Evolutionary conservation across 1,140 invertebrate genomes (phyloP).

Genomic region (Schlechtendalia chinensis): DNA sequence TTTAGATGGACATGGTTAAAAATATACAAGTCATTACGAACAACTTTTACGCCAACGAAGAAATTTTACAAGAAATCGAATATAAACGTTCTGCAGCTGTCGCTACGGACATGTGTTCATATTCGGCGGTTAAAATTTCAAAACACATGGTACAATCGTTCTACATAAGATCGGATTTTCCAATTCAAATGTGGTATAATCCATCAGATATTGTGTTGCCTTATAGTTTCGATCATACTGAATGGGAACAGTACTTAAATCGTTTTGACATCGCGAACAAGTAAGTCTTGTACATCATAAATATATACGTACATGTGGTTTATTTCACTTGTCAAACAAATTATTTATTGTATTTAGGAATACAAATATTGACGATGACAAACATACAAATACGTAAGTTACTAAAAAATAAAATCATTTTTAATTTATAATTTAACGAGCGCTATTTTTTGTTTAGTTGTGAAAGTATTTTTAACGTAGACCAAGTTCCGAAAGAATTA

Average conservation of each 20-base stretch:
- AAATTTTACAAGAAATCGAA: not conserved
- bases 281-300: not conserved
- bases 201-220: not conserved
- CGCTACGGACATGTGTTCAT: slow-evolving; percentile 22
- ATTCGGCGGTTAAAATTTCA: not conserved
- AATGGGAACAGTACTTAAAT: slow-evolving; percentile 20
- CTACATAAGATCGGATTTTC: not conserved
- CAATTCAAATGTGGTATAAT: slow-evolving; percentile 15
- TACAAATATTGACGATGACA: too few species aligned
- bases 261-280: not conserved
- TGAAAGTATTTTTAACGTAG: not conserved
- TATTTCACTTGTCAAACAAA: not conserved
- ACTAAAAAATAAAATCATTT: too few species aligned
- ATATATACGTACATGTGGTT: not conserved
- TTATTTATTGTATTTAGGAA: not conserved
- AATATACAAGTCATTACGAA: not conserved
- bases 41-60: not conserved
- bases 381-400: not conserved
- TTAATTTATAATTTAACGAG: not conserved
- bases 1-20: slow-evolving; percentile 22
- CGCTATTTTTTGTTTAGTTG: not conserved
- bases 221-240: not conserved
- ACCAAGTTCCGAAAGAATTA: not conserved
- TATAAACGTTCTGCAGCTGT: slow-evolving; percentile 2
- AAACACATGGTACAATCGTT: slow-evolving; percentile 28